Conservation (phyloP, 2,113 vertebrate genomes). For the Oreotragus oreotragus region DNA sequence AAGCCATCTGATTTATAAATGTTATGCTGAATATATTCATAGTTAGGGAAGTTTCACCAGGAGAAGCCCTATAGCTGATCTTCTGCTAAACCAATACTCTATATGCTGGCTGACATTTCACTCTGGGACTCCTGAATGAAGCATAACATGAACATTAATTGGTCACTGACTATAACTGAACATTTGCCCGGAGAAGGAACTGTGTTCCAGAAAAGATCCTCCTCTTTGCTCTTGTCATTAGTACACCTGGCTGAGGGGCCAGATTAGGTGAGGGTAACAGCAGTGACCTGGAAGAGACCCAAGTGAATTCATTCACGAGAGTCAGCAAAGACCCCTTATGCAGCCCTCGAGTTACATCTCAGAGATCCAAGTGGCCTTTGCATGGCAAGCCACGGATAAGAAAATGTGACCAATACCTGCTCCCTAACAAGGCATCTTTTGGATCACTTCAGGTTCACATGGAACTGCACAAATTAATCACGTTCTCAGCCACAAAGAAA, state of each 20-base stretch:
- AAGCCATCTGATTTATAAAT: conserved; percentile 43
- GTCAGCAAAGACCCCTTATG: background rate
- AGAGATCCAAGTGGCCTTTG: background rate
- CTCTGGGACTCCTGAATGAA: background rate
- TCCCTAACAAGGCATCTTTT: background rate
- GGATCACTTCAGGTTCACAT: background rate
- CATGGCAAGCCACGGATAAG: background rate
- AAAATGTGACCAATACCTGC: background rate
- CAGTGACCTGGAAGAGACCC: background rate
- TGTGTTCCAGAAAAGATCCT: background rate
- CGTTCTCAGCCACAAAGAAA: background rate
- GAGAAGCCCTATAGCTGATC: background rate
- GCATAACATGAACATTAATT: background rate
- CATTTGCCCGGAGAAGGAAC: background rate
- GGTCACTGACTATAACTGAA: background rate
- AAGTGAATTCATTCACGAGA: background rate
- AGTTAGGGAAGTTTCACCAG: background rate
- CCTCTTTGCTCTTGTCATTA: background rate
- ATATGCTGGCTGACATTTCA: background rate
- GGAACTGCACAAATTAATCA: background rate
- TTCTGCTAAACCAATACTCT: background rate
- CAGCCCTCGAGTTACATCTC: background rate
- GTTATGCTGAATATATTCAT: background rate
- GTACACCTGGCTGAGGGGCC: background rate
- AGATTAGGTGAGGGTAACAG: background rate